phyloP scores from a whole-genome alignment of 2,888 invertebrate species.

The Keiferia lycopersicella region DNA sequence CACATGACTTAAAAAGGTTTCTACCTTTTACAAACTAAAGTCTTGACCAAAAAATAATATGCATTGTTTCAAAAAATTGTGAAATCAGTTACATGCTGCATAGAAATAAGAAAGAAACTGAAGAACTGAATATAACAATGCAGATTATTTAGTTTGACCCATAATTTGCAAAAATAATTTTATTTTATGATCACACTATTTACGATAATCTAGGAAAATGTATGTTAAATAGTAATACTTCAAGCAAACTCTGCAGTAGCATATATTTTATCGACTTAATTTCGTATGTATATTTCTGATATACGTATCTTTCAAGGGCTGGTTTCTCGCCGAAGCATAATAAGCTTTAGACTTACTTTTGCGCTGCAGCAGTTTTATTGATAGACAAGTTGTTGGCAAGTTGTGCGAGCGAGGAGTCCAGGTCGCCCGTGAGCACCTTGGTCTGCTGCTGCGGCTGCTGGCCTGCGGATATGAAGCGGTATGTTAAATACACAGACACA shows the following conservation, averaged over 20 bases:
- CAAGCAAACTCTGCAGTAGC: neutral
- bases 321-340: neutral
- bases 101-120: neutral
- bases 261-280: neutral
- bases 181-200: slow-evolving; percentile 6
- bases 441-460: slow-evolving; percentile 74
- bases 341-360: slow-evolving; percentile 30
- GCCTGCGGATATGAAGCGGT: slow-evolving; percentile 48
- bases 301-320: neutral
- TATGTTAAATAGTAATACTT: neutral
- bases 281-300: neutral
- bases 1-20: slow-evolving; percentile 47
- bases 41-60: slow-evolving; percentile 40
- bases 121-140: slow-evolving; percentile 6
- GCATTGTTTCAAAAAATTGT: neutral
- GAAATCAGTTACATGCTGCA: slow-evolving; percentile 1
- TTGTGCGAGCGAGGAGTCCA: slow-evolving; percentile 96
- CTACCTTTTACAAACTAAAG: slow-evolving; percentile 33
- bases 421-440: slow-evolving; percentile 93
- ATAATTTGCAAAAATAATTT: neutral
- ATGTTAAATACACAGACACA: neutral
- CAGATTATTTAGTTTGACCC: slow-evolving; percentile 11
- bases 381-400: slow-evolving; percentile 96
- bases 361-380: slow-evolving; percentile 79
- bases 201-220: neutral